Percentiles rank a stretch among this genome's conserved stretches.
Conservation (phyloP, 2,797 vertebrate species). For the Chloroceryle inda region DNA sequence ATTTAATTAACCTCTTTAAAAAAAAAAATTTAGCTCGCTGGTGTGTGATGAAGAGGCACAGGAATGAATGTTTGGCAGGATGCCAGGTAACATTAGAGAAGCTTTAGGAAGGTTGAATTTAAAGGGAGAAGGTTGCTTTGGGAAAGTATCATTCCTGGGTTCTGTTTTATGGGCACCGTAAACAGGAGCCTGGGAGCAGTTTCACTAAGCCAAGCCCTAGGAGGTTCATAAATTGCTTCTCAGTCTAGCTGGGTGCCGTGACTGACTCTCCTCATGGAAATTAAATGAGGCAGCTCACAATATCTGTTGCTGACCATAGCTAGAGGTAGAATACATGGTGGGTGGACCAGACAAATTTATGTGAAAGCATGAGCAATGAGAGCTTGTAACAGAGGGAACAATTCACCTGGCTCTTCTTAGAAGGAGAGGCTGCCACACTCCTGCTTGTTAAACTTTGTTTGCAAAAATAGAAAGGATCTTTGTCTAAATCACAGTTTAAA, state of each 20-base stretch:
- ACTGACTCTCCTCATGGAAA: background rate
- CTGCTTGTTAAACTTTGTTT: background rate
- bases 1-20: constrained; percentile 52
- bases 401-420: background rate
- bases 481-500: background rate
- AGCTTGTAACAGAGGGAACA: background rate
- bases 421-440: background rate
- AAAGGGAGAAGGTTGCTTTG: constrained; percentile 6
- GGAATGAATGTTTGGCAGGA: background rate
- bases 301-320: background rate
- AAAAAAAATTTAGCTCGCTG: background rate
- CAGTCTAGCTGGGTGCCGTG: background rate
- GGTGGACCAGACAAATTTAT: background rate
- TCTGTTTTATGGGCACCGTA: fast-evolving
- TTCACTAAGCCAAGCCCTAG: background rate
- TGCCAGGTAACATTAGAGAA: background rate
- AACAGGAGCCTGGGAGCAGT: background rate
- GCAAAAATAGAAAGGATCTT: background rate
- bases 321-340: background rate
- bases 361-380: background rate
- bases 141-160: background rate
- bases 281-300: background rate
- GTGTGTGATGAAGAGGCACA: background rate
- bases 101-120: constrained; percentile 9
- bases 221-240: background rate